Evolutionary conservation across 2,113 vertebrate genomes (phyloP), one percentile per base, ranked within the genome.

Genomic region (Tricholaema leucomelas): DNA sequence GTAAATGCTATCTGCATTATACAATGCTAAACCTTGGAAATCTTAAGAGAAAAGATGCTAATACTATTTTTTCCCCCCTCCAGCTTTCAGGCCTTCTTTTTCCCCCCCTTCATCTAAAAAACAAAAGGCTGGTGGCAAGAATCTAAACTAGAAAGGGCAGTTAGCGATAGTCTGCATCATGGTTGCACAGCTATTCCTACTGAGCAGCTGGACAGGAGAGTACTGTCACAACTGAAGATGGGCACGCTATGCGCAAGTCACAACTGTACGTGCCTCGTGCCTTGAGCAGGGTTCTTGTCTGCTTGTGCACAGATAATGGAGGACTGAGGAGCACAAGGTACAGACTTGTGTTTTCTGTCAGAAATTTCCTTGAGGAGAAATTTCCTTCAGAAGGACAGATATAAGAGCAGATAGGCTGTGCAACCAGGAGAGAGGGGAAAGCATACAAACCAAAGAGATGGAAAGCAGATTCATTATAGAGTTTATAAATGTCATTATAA

Each of bases 1-100:
- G 89, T 92, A 87, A 94, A 96, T 75, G 64, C 79, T 90, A 93
- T 87, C 92, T 82, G 92, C 81, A 77, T 81, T 86, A 55, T 6
- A 33, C 1, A 59, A 40, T 1, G 11, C 59, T 52, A 76, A 94
- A 93, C 44, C 86, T 58, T n/a, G 59, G 75, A 92, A 94, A 85
- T 90, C 74, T 93, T 91, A 88, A 36, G 71, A 93, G 85, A 70
- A 93, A 87, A 91, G 82, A 87, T 74, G 89, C 86, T 94, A 78
- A 94, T 92, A 80, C 52, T 63, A 76, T 20, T 69, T 52, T 21
- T 82, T 23, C 10, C 10, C 19, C 21, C 54, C 65, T 48, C 10
- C 31, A 65, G 70, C 44, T 96, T 90, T 92, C 81, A 90, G 61
- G 52, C 54, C 80, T 55, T 72, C 65, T 74, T 88, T 50, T 74